Percentiles rank a stretch among this genome's conserved stretches.
Conservation (phyloP, 1,140 invertebrate genomes). For the Nautilus pompilius region DNA sequence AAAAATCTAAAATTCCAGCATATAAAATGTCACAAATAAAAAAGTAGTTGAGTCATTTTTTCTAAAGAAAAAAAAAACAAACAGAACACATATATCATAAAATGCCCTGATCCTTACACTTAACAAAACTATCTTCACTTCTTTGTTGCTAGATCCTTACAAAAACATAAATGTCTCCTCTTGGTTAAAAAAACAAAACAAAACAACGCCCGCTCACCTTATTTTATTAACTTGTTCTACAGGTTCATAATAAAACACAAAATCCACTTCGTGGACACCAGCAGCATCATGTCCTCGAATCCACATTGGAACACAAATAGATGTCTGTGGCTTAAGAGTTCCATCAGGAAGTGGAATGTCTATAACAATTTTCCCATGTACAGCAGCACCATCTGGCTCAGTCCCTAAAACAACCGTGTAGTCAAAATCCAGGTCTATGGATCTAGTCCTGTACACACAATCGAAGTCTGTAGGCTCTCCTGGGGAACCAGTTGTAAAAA, state of each 20-base stretch:
- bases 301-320: constrained; percentile 64
- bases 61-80: constrained; percentile 2
- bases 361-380: constrained; percentile 25
- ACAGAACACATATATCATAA: background rate
- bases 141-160: background rate
- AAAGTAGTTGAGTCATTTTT: too few relatives aligned
- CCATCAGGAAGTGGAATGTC: constrained; percentile 37
- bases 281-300: constrained; percentile 66
- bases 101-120: background rate
- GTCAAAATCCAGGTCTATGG: background rate
- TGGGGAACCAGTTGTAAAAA: constrained; percentile 61
- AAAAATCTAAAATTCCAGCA: too few relatives aligned
- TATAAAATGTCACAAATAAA: too few relatives aligned
- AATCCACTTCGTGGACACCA: constrained; percentile 64
- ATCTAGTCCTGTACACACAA: constrained; percentile 33
- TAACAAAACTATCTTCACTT: background rate
- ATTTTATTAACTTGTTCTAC: constrained; percentile 52
- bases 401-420: background rate
- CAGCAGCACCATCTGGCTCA: constrained; percentile 10
- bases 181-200: background rate
- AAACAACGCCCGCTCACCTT: constrained; percentile 16
- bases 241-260: constrained; percentile 74
- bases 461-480: constrained; percentile 38
- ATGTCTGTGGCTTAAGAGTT: constrained; percentile 60
- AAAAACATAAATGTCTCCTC: background rate